Percentiles rank a stretch among this genome's conserved stretches.
phyloP scores from a whole-genome alignment of 1,140 invertebrate species.

The Leptinotarsa undecemlineata region DNA sequence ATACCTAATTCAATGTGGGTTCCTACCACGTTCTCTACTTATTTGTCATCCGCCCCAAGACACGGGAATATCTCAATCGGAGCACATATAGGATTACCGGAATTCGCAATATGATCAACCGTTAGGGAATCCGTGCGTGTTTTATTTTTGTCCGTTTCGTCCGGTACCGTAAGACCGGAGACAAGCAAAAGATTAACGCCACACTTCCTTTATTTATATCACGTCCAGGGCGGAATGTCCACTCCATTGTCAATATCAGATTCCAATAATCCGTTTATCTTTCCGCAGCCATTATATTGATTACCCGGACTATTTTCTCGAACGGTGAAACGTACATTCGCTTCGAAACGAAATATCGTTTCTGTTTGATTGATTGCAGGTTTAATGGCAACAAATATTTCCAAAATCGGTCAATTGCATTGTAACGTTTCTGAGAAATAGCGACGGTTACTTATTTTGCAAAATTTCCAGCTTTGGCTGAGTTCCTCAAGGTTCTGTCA shows the following conservation, averaged over 20 bases:
- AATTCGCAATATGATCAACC: constrained; percentile 49
- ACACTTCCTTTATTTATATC: constrained; percentile 28
- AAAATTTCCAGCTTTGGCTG: too few species aligned
- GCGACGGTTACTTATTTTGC: too few species aligned
- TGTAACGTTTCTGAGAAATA: too few species aligned
- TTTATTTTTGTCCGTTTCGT: constrained; percentile 38
- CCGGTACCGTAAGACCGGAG: constrained; percentile 30
- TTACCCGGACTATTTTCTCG: background rate
- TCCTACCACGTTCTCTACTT: constrained; percentile 52
- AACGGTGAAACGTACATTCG: background rate
- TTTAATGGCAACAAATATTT: too few species aligned
- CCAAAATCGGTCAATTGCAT: too few species aligned
- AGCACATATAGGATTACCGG: constrained; percentile 52
- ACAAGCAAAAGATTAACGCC: constrained; percentile 35
- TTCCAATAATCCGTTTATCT: constrained; percentile 30
- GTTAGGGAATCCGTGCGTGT: constrained; percentile 51
- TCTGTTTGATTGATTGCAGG: too few species aligned
- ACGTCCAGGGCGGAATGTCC: constrained; percentile 33
- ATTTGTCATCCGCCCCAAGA: constrained; percentile 43
- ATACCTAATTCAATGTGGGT: constrained; percentile 45
- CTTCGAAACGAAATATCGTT: too few species aligned
- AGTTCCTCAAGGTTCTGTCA: too few species aligned
- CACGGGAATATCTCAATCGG: constrained; percentile 46
- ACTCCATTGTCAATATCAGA: constrained; percentile 38
- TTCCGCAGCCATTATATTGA: constrained; percentile 14